Conservation (phyloP, 1,140 invertebrate species). For the Aphelenchoides avenae region DNA sequence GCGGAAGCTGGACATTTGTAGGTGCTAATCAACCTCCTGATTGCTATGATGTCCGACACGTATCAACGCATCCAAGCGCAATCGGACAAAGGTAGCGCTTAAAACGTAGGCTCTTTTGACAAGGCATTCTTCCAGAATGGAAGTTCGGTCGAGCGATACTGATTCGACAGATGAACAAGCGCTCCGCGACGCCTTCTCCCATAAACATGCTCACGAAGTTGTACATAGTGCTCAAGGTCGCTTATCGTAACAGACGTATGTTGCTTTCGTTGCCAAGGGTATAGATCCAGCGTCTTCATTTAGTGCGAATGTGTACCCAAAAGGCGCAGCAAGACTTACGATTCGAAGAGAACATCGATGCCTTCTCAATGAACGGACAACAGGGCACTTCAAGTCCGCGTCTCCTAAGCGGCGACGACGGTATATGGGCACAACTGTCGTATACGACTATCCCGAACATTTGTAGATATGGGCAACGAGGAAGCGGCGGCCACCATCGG, state of each 20-base stretch:
- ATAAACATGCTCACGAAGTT: slow-evolving; percentile 88
- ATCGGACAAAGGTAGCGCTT: too few relatives aligned
- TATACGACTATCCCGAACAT: not conserved
- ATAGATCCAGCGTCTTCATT: slow-evolving; percentile 27
- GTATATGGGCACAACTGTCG: slow-evolving; percentile 2
- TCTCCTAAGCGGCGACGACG: slow-evolving; percentile 20
- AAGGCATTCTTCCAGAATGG: too few relatives aligned
- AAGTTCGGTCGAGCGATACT: slow-evolving; percentile 97
- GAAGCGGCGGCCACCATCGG: slow-evolving; percentile 38
- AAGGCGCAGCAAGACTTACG: slow-evolving; percentile 55
- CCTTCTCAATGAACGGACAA: slow-evolving; percentile 58
- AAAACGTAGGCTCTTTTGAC: too few relatives aligned
- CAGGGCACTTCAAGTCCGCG: slow-evolving; percentile 44
- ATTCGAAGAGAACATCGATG: slow-evolving; percentile 58
- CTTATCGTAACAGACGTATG: slow-evolving; percentile 51
- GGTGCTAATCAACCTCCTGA: slow-evolving; percentile 86
- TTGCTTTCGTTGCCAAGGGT: slow-evolving; percentile 10
- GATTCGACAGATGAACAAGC: slow-evolving; percentile 96
- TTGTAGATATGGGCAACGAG: slow-evolving; percentile 31
- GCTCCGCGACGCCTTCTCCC: slow-evolving; percentile 90
- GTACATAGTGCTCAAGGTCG: slow-evolving; percentile 58
- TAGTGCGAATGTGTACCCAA: slow-evolving; percentile 58
- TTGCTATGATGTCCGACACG: slow-evolving; percentile 99
- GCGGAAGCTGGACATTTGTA: too few relatives aligned
- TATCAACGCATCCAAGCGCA: slow-evolving; percentile 96